A percentile compares a stretch with the other conserved stretches of the same genome.
Evolutionary conservation across 2,888 invertebrate genomes (phyloP).

Genomic region (Anoplius nigerrimus): DNA sequence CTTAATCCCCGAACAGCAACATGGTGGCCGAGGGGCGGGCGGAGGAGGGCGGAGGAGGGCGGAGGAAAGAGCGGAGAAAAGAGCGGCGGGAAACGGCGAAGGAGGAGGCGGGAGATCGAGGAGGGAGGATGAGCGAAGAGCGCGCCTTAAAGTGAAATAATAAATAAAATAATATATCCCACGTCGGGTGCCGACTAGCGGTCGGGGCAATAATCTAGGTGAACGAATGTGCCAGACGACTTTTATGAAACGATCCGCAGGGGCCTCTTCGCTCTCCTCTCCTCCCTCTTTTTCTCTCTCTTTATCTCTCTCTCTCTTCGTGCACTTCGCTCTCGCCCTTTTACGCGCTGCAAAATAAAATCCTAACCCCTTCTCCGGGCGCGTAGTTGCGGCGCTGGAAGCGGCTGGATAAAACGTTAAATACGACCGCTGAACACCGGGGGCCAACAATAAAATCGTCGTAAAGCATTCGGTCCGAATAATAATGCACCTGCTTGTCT

Average conservation of each 20-base stretch:
- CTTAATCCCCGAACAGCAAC: not conserved
- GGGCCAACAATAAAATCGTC: constrained; percentile 73
- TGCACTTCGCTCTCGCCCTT: constrained; percentile 31
- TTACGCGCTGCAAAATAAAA: constrained; percentile 64
- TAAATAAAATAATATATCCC: constrained; percentile 58
- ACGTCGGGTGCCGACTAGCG: constrained; percentile 47
- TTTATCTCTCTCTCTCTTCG: not conserved
- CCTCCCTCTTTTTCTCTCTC: not conserved
- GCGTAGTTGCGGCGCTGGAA: constrained; percentile 32
- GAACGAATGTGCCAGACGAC: constrained; percentile 75
- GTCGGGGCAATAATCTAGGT: constrained; percentile 70
- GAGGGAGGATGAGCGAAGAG: not conserved
- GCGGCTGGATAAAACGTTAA: constrained; percentile 71
- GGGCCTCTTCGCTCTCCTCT: too few species aligned
- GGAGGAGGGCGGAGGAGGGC: not conserved
- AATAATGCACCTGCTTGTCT: constrained; percentile 67
- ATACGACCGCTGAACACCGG: constrained; percentile 73
- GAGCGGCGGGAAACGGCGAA: not conserved
- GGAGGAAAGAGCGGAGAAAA: not conserved
- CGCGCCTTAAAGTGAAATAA: constrained; percentile 47
- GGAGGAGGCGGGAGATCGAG: not conserved
- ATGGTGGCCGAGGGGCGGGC: not conserved
- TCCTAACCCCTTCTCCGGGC: constrained; percentile 61
- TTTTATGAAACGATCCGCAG: constrained; percentile 72
- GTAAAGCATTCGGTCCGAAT: constrained; percentile 69